Base-by-base conservation (phyloP, 2,113 vertebrate genomes). In the Lepus europaeus region DNA sequence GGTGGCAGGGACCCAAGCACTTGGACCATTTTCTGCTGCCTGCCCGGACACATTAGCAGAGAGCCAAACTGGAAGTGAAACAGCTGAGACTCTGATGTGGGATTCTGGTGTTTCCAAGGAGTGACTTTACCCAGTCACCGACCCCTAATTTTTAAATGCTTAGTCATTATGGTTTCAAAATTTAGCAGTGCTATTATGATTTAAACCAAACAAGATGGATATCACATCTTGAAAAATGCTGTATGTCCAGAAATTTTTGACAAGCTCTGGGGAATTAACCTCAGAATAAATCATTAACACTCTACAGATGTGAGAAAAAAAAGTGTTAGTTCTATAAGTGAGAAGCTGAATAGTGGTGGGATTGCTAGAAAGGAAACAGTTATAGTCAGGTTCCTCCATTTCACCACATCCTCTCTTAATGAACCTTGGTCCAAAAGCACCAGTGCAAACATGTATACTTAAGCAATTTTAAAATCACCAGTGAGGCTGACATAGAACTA, bases 181-280 rank as follows among this genome's bases (percentile, higher is more conserved):
- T 27, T 23, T 68, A 27, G 20, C 77, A 59, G 31, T 61, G 61
- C 27, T 33, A 49, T 53, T 59, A 33, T 31, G 80, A 70, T 78
- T 73, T 78, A 64, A 91, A 69, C 25, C 63, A 63, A 49, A 79
- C 70, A 49, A 86, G 6, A 53, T 33, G 39, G 29, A 64, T 49
- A 78, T 68, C 16, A 78, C 64, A 89, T 68, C 78, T 56, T 68
- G 83, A 59, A 29, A 86, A 64, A 92, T 69, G 33, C 25, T 29
- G 76, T 31, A 39, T 87, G 22, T 93, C 72, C 25, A 95, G 63
- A 91, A 89, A 76, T 78, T 72, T 91, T 91, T 8, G 22, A 51
- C 53, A 84, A 13, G 45, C 36, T 90, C 56, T 68, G 63, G 25
- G 27, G 36, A 89, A 64, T 78, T 36, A 90, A 59, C 76, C 22